These are phyloP conservation scores for Phoenicopterus ruber DNA, from an alignment of 2,113 vertebrate species.

Conservation along the genomic window DNA sequence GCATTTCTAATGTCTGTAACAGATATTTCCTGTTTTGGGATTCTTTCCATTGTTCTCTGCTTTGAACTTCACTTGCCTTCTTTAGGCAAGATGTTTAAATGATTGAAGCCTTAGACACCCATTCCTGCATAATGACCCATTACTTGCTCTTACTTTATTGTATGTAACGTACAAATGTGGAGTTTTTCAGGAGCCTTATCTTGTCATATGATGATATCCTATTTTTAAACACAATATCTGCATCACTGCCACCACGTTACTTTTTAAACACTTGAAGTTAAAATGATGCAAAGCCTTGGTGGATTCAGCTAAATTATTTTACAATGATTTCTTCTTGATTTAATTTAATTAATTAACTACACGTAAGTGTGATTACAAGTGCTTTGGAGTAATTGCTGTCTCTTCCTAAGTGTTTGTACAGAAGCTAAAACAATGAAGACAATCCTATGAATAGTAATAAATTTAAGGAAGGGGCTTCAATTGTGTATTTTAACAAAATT, in stretches of 20 bases:
- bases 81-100: conserved; percentile 39
- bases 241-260: background rate
- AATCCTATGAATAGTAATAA: conserved; percentile 20
- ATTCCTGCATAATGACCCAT: background rate
- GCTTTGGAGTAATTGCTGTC: conserved; percentile 46
- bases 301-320: conserved; percentile 30
- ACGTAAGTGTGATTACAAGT: conserved; percentile 43
- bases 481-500: background rate
- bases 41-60: conserved; percentile 55
- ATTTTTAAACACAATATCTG: background rate
- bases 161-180: background rate
- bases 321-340: conserved; percentile 50
- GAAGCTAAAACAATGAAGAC: conserved; percentile 40
- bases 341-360: conserved; percentile 43
- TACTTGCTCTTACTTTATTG: background rate
- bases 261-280: background rate
- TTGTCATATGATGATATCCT: background rate
- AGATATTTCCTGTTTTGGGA: conserved; percentile 74
- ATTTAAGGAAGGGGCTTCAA: background rate
- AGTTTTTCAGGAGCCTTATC: background rate
- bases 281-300: background rate
- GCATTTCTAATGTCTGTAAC: conserved; percentile 45
- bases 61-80: conserved; percentile 35
- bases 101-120: background rate
- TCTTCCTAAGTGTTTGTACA: conserved; percentile 42